Conservation (phyloP, 2,888 invertebrate genomes). For the Luperina testacea region DNA sequence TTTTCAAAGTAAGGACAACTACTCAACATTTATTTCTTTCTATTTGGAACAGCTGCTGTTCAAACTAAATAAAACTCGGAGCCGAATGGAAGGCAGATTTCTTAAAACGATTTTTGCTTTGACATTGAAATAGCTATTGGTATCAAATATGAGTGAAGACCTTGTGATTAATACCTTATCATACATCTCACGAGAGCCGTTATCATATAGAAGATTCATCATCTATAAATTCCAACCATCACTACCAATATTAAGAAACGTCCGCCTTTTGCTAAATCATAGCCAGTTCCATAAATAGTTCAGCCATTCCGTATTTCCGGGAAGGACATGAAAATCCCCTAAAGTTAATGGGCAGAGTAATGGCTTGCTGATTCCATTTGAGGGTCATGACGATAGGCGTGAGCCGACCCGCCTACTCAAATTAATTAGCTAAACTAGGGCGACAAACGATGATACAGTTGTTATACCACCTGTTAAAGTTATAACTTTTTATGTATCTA, state of each 20-base stretch:
- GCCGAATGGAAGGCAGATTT: background rate
- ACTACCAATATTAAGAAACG: background rate
- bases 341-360: slow-evolving; percentile 64
- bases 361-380: slow-evolving; percentile 72
- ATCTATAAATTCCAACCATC: slow-evolving; percentile 23
- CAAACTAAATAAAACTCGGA: background rate
- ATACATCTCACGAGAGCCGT: slow-evolving; percentile 28
- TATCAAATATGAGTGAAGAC: background rate
- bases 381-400: slow-evolving; percentile 71
- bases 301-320: slow-evolving; percentile 20
- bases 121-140: background rate
- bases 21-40: background rate
- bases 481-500: background rate
- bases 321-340: slow-evolving; percentile 40
- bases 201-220: slow-evolving; percentile 25
- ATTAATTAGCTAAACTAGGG: slow-evolving; percentile 81
- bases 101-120: background rate
- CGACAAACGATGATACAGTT: slow-evolving; percentile 54
- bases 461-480: slow-evolving; percentile 47
- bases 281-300: slow-evolving; percentile 22
- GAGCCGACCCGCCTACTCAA: slow-evolving; percentile 76
- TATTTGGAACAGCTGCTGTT: background rate
- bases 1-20: background rate
- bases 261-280: slow-evolving; percentile 17
- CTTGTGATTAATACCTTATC: slow-evolving; percentile 33